phyloP scores from a whole-genome alignment of 2,113 vertebrate species.

The Oenanthe oenanthe region DNA sequence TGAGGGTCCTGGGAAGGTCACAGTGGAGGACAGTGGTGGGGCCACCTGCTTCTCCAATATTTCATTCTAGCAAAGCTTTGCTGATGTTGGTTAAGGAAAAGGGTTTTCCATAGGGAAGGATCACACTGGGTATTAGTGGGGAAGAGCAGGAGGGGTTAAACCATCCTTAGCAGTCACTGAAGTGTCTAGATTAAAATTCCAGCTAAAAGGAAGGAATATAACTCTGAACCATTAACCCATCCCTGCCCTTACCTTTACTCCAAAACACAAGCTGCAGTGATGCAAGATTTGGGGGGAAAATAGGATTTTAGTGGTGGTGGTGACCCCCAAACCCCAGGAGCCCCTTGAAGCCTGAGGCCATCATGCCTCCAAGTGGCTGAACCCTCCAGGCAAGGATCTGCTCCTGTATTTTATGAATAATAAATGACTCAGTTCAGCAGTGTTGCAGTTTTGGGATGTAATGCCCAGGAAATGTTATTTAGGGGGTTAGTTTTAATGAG shows the following conservation, averaged over 20 bases:
- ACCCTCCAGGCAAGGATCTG: constrained; percentile 31
- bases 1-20: background rate
- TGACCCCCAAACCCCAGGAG: constrained; percentile 5
- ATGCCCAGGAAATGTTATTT: constrained; percentile 69
- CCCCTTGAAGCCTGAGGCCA: background rate
- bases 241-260: constrained; percentile 17
- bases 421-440: background rate
- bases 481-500: constrained; percentile 47
- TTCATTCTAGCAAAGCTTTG: background rate
- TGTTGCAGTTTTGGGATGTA: constrained; percentile 49
- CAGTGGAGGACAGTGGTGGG: background rate
- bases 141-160: background rate
- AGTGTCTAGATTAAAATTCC: background rate
- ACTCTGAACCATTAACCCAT: background rate
- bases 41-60: background rate
- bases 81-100: background rate
- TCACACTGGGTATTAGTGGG: fast-evolving
- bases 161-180: background rate
- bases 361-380: background rate
- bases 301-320: background rate
- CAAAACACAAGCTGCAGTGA: background rate
- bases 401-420: constrained; percentile 33
- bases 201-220: background rate
- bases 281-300: fast-evolving
- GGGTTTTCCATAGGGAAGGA: background rate